Evolutionary conservation across 2,113 vertebrate species (phyloP), one percentile per base, ranked within the genome.

Genomic region (Forbesichthys agassizii): DNA sequence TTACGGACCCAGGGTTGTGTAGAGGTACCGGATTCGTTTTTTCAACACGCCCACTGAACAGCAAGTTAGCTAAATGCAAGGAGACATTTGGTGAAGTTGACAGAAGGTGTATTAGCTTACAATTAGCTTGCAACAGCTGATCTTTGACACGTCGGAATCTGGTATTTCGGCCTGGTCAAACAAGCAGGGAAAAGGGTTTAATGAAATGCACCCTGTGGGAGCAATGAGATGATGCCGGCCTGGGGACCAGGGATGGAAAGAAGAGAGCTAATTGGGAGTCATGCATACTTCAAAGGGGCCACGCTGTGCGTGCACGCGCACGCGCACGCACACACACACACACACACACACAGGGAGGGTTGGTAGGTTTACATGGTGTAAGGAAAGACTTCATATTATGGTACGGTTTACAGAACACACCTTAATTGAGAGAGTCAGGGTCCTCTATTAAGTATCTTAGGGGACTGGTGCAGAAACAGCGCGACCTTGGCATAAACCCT

Each of bases 161-260:
- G 55, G 47, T 42, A 18, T 33, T 36, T 48, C 33, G 73, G 64
- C 46, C 14, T 61, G 73, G 63, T 60, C 71, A 66, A 76, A 74
- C 84, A 75, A 27, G 75, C 71, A 16, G 68, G 65, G 60, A 14
- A 33, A 48, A 42, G 49, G 27, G 57, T 52, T 75, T 48, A 66
- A 66, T 54, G 78, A 75, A 77, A 78, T 68, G 10, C 13, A 51
- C 49, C 4, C 79, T 1, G 47, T 60, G 61, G 72, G 69, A 61
- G 61, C 61, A 64, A 81, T 79, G 78, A 80, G 78, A 86, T 61
- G 70, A 84, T 78, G 86, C 84, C 71, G 33, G 77, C 73, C 75
- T 68, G 64, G 61, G 71, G 77, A 73, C 46, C 68, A 13, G 66
- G 51, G 75, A 80, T 87, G 84, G 81, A 82, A 77, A 52, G 59